Evolutionary conservation across 2,113 vertebrate genomes (phyloP), one percentile per base, ranked within the genome.

Genomic region (Dicrurus megarhynchus): DNA sequence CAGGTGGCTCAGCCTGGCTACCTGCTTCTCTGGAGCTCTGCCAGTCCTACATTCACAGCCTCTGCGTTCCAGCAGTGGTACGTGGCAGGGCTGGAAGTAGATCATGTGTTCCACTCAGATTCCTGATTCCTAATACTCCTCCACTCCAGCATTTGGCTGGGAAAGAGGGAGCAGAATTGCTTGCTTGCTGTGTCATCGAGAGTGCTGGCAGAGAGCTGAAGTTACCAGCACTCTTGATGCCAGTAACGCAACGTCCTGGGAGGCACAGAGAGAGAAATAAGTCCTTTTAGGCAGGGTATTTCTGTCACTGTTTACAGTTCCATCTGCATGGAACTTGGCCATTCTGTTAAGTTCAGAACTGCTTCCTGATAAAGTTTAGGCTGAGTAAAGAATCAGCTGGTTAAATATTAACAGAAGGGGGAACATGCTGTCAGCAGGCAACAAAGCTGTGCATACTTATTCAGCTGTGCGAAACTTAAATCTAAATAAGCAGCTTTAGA

Each of bases 361-460:
- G 84, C 89, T 85, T 91, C 44, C 67, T 77, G 82, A 74, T 85
- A 47, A 91, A 87, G 55, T 60, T 60, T 49, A 44, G 67, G 37
- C 67, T 15, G 57, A 73, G 46, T 68, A 68, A 92, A 95, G 67
- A 82, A 63, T 75, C 46, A 37, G n/a, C 57, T 95, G 91, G 64
- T 78, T 92, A 92, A 90, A 90, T 89, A 89, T 95, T 95, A 97
- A 90, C 69, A 53, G 76, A 79, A 80, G 47, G 49, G 52, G 39
- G 76, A 92, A 71, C 73, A 47, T 59, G 63, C 63, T 84, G 86
- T 92, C 80, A 87, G 71, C 52, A 41, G 33, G 52, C 68, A 86
- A 32, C 73, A 86, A 84, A 67, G 68, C 79, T 74, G 3, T 65
- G 41, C 60, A 2, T 59, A 19, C 50, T 88, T 86, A 39, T 0